These are phyloP conservation scores for Heloderma charlesbogerti DNA, from an alignment of 2,113 vertebrate genomes.

Conservation along the genomic window DNA sequence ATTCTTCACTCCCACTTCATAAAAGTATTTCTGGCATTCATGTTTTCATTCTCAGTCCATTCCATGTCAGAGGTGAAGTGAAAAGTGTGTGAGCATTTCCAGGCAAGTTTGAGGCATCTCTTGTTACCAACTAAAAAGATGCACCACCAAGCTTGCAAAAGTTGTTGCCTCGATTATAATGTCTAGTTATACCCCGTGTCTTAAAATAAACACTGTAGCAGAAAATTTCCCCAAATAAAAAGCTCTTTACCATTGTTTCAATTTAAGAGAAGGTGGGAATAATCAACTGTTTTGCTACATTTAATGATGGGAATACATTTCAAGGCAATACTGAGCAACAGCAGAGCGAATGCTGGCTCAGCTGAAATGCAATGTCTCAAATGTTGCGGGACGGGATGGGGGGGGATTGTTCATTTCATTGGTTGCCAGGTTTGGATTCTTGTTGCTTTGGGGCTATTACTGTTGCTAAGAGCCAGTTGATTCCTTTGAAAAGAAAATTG, in stretches of 20 bases:
- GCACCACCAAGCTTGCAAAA: neutral
- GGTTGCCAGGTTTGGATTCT: constrained; percentile 53
- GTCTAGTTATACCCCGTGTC: neutral
- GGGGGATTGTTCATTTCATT: constrained; percentile 50
- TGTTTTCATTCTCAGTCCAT: constrained; percentile 48
- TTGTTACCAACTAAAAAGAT: neutral
- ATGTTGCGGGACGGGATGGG: constrained; percentile 7
- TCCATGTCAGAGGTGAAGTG: constrained; percentile 48
- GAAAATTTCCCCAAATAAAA: neutral
- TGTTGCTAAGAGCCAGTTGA: constrained; percentile 43
- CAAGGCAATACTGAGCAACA: constrained; percentile 49
- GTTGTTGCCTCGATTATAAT: neutral
- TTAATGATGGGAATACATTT: constrained; percentile 23
- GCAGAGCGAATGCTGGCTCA: constrained; percentile 45
- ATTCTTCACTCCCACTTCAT: constrained; percentile 2
- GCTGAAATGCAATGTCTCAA: constrained; percentile 53
- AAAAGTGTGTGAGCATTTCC: neutral
- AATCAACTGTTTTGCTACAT: neutral
- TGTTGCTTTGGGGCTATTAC: constrained; percentile 47
- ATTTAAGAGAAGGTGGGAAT: neutral
- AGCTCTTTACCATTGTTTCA: constrained; percentile 40
- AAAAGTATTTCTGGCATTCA: constrained; percentile 40
- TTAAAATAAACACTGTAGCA: neutral
- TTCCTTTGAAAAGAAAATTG: constrained; percentile 36
- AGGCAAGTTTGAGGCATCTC: too few species aligned